phyloP scores from a whole-genome alignment of 2,113 vertebrate genomes.

The Pelodiscus sinensis region DNA sequence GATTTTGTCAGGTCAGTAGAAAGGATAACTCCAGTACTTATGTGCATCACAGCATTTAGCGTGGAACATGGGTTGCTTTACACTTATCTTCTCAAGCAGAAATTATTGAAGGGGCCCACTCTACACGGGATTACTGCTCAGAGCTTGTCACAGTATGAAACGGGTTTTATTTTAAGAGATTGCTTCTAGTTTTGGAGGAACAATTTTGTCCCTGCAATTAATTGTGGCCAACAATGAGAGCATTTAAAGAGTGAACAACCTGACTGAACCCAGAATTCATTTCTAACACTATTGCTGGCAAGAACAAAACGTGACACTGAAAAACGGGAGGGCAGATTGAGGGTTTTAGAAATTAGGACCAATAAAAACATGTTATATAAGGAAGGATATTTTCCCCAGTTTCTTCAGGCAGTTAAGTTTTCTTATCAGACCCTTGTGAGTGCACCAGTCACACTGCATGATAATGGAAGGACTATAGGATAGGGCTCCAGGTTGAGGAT shows the following conservation, averaged over 20 bases:
- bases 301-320: conserved; percentile 26
- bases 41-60: background rate
- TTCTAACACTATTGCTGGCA: background rate
- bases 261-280: conserved; percentile 39
- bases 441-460: background rate
- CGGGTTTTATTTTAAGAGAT: conserved; percentile 10
- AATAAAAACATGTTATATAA: conserved; percentile 44
- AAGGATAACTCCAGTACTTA: background rate
- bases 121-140: conserved; percentile 3
- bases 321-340: conserved; percentile 53
- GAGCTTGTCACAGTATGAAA: conserved; percentile 30
- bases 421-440: conserved; percentile 32
- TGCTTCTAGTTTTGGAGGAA: conserved; percentile 30
- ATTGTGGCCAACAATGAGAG: conserved; percentile 44
- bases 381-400: conserved; percentile 17
- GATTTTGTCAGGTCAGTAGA: background rate
- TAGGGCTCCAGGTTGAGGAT: background rate
- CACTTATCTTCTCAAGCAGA: conserved; percentile 22
- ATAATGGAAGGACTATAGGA: background rate
- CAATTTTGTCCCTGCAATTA: conserved; percentile 12
- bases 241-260: conserved; percentile 12
- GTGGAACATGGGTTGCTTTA: background rate
- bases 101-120: background rate
- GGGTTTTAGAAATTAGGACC: conserved; percentile 57
- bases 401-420: conserved; percentile 58